These are phyloP conservation scores for Nomada ruficornis DNA, from an alignment of 2,888 invertebrate genomes.

Conservation along the genomic window DNA sequence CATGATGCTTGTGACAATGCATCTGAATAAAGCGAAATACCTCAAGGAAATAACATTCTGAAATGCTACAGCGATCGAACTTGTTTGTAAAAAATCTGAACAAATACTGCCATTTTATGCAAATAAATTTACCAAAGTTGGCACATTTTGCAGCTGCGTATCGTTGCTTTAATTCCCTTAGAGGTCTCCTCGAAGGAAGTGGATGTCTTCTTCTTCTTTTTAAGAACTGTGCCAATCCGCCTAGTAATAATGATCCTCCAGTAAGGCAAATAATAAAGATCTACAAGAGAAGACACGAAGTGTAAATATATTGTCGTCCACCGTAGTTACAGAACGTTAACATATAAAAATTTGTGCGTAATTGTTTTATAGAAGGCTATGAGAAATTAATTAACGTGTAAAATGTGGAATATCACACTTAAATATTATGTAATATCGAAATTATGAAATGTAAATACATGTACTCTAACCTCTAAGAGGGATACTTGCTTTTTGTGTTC, in stretches of 20 bases:
- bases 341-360: neutral
- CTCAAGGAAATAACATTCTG: neutral
- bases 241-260: constrained; percentile 92
- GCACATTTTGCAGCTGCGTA: constrained; percentile 77
- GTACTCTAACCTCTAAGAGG: constrained; percentile 65
- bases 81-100: too few relatives aligned
- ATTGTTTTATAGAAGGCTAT: neutral
- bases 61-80: neutral
- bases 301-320: neutral
- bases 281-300: constrained; percentile 81
- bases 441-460: constrained; percentile 50
- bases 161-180: constrained; percentile 79
- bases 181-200: constrained; percentile 75
- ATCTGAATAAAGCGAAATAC: constrained; percentile 68
- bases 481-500: constrained; percentile 89
- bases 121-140: constrained; percentile 79
- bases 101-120: too few relatives aligned
- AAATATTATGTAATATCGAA: constrained; percentile 64
- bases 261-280: constrained; percentile 90
- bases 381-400: constrained; percentile 7
- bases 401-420: constrained; percentile 4
- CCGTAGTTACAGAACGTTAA: neutral
- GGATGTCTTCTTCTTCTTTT: constrained; percentile 86
- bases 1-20: constrained; percentile 82
- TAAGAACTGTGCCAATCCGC: constrained; percentile 92